Evolutionary conservation across 2,888 invertebrate genomes (phyloP).

Genomic region (Orchesella flavescens): DNA sequence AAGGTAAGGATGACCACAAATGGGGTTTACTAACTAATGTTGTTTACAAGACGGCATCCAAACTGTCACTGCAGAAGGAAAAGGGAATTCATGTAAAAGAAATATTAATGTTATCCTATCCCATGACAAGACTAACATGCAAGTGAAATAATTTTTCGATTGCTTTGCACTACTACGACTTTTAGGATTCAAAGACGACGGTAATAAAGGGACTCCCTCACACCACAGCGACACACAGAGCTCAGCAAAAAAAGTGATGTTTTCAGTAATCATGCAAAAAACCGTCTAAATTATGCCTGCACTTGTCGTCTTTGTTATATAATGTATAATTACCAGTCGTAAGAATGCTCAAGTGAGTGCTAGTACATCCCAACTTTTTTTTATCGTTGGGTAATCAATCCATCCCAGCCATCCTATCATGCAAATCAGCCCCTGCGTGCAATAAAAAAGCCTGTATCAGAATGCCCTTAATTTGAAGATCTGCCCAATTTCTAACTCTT

Average conservation of each 20-base stretch:
- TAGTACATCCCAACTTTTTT: background rate
- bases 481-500: background rate
- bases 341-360: background rate
- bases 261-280: slow-evolving; percentile 28
- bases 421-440: slow-evolving; percentile 1
- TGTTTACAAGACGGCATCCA: slow-evolving; percentile 13
- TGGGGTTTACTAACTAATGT: background rate
- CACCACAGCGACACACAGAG: too few species aligned
- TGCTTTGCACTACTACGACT: background rate
- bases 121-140: background rate
- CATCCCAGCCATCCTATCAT: background rate
- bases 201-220: background rate
- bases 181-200: background rate
- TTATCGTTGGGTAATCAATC: background rate
- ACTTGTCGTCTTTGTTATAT: slow-evolving; percentile 54
- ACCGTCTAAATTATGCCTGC: slow-evolving; percentile 43
- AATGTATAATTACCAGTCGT: slow-evolving; percentile 34
- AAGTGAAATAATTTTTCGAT: background rate
- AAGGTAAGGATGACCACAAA: background rate
- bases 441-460: background rate
- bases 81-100: slow-evolving; percentile 38
- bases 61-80: slow-evolving; percentile 41
- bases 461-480: slow-evolving; percentile 14
- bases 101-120: slow-evolving; percentile 29
- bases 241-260: slow-evolving; percentile 13